Conservation (phyloP, 2,113 vertebrate species). For the Microcebus jonahi region DNA sequence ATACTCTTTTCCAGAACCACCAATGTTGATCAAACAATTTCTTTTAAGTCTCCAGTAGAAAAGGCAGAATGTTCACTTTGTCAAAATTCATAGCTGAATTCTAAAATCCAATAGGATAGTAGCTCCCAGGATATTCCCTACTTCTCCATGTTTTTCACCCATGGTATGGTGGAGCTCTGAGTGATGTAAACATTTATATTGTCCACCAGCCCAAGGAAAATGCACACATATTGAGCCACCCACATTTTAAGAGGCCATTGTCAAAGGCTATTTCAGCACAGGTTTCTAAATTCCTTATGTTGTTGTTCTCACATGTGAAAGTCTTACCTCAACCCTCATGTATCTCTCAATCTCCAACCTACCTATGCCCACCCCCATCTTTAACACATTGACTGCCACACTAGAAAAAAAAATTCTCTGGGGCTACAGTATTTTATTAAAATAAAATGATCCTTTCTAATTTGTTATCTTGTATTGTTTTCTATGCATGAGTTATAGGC, state of each 20-base stretch:
- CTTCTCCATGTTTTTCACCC: background rate
- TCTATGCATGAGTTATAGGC: too few species aligned
- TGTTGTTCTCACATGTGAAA: background rate
- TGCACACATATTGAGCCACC: accelerated
- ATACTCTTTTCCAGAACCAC: accelerated
- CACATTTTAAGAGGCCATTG: background rate
- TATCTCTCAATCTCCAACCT: background rate
- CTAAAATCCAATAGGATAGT: background rate
- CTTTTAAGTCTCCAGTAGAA: background rate
- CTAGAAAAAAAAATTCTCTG: too few species aligned
- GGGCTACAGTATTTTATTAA: too few species aligned
- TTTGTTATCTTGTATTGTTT: too few species aligned
- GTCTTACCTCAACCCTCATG: background rate
- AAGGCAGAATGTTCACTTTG: background rate
- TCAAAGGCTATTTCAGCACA: background rate
- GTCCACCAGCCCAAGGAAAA: background rate
- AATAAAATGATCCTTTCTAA: too few species aligned
- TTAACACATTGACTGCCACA: too few species aligned
- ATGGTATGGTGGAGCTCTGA: background rate
- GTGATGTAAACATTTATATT: background rate
- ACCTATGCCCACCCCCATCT: background rate
- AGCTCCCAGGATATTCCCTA: background rate
- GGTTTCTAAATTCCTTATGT: background rate
- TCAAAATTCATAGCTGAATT: background rate
- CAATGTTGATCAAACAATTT: background rate